Evolutionary conservation across 2,113 vertebrate species (phyloP), one percentile per base, ranked within the genome.

Genomic region (Mirounga angustirostris): DNA sequence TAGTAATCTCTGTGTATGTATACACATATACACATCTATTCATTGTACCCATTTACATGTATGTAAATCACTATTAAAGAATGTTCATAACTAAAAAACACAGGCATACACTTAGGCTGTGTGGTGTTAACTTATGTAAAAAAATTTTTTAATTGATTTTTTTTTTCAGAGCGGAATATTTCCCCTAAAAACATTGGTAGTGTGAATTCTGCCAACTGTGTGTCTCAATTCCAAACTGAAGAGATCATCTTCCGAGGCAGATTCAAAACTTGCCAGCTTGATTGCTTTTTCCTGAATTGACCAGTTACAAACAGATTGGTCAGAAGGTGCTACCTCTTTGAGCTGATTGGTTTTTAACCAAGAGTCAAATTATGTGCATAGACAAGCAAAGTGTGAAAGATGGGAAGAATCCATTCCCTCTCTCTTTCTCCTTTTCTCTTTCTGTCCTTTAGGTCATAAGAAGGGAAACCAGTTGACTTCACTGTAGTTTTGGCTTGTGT

Each of bases 21-120:
- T 54, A 89, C 19, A 86, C 30, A 78, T 22, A n/a, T 7, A 33
- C 40, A 13, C 19, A 58, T 89, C 85, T 79, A 79, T 36, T 95
- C 28, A 85, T 92, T 96, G 78, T 33, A 89, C 65, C 43, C 26
- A 85, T 52, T 97, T 95, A 65, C 65, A 96, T 14, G 30, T 89
- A 96, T 94, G 59, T 89, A 92, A 82, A 40, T 94, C 92, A 73
- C 67, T 56, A 52, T 82, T 86, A 86, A 67, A n/a, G 43, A 61
- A 90, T 91, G 26, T 36, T 91, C 67, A 63, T 94, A 9, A 67
- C 46, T 46, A 93, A 93, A 87, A 88, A 59, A 76, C 18, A 88
- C 5, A 89, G 85, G 40, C 16, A 69, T 26, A 89, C 43, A 82
- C 13, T 63, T 92, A 95, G 46, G 83, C 11, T 76, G 13, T 86